A percentile compares a stretch with the other conserved stretches of the same genome.
Evolutionary conservation across 2,113 vertebrate species (phyloP).

Genomic region (Hoplias malabaricus): DNA sequence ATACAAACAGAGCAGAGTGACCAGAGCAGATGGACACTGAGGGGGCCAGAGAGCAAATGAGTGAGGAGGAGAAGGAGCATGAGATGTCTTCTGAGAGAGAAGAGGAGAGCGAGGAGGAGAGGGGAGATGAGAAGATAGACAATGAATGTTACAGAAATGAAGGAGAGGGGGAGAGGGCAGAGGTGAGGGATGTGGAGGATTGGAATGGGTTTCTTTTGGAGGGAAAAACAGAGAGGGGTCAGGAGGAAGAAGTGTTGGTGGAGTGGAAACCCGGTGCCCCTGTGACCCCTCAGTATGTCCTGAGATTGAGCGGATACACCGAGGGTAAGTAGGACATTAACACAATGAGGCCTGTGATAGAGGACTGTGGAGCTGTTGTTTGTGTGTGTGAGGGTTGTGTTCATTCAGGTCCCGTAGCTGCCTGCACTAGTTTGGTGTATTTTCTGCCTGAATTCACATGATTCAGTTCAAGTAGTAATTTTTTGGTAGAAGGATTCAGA

Average conservation of each 20-base stretch:
- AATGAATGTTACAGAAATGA: not conserved
- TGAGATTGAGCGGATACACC: constrained; percentile 58
- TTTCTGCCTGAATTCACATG: no score
- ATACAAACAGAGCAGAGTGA: not conserved
- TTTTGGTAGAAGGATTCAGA: no score
- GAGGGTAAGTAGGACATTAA: constrained; percentile 49
- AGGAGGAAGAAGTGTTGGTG: constrained; percentile 22
- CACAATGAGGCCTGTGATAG: not conserved
- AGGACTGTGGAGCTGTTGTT: no score
- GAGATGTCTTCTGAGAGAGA: constrained; percentile 18
- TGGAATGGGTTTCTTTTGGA: constrained; percentile 57
- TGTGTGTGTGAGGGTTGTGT: no score
- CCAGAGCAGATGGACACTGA: constrained; percentile 31
- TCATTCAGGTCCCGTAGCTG: no score
- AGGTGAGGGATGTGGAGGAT: constrained; percentile 36
- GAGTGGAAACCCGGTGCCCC: constrained; percentile 52
- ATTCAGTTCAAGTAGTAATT: no score
- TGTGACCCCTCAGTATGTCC: constrained; percentile 59
- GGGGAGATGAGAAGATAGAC: not conserved
- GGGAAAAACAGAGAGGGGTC: not conserved
- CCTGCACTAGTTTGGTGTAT: no score
- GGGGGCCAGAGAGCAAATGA: constrained; percentile 20
- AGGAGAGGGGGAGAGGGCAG: constrained; percentile 7
- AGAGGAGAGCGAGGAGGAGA: not conserved
- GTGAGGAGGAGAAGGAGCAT: constrained; percentile 23